Evolutionary conservation across 1,140 invertebrate genomes (phyloP).

Genomic region (Drosophila repletoides): DNA sequence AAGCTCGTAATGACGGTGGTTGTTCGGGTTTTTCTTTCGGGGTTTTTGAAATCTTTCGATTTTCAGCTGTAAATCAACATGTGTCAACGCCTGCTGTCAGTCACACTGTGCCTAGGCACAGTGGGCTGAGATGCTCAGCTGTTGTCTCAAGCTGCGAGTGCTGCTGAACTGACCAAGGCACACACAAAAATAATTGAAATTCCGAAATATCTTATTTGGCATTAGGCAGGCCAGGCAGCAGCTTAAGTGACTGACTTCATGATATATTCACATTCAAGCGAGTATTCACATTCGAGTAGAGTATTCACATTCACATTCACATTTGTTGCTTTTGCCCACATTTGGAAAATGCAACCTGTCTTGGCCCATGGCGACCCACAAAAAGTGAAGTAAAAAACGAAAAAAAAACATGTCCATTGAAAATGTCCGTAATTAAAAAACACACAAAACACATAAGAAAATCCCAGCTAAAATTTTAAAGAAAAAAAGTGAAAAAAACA

Average conservation of each 20-base stretch:
- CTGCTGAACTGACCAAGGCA: conserved; percentile 19
- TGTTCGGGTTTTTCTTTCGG: conserved; percentile 46
- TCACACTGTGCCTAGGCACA: conserved; percentile 50
- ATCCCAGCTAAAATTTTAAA: conserved; percentile 10
- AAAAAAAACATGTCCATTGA: conserved; percentile 61
- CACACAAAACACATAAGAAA: conserved; percentile 20
- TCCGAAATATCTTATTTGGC: conserved; percentile 75
- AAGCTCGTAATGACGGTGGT: conserved; percentile 66
- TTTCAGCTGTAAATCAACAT: conserved; percentile 48
- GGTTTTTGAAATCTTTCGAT: conserved; percentile 7
- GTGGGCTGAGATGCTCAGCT: conserved; percentile 37
- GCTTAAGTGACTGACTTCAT: conserved; percentile 27
- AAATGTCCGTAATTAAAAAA: conserved; percentile 62
- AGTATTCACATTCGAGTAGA: neutral
- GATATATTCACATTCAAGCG: conserved; percentile 8
- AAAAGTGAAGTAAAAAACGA: conserved; percentile 13
- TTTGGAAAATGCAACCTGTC: conserved; percentile 55
- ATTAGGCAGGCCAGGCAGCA: conserved; percentile 46
- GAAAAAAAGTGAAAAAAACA: conserved; percentile 1
- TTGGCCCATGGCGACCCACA: conserved; percentile 72
- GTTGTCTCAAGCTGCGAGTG: conserved; percentile 30
- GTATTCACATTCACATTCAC: neutral
- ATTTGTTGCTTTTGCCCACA: conserved; percentile 43
- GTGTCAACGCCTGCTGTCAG: conserved; percentile 55
- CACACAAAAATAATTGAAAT: conserved; percentile 66